Conservation (phyloP, 1,140 invertebrate genomes). For the Drosophila subpulchrella region DNA sequence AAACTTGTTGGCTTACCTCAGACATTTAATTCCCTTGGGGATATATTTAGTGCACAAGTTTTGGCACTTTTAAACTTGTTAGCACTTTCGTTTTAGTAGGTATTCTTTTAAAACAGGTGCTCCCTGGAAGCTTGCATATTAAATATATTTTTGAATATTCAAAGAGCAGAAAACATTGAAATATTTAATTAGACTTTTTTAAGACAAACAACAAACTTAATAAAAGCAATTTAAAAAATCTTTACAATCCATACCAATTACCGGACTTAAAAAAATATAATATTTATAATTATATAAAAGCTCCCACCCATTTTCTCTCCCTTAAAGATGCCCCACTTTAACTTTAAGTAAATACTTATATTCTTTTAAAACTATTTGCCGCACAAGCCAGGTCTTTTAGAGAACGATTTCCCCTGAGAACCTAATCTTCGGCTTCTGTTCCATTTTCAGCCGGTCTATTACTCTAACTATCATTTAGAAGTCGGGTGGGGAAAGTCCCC, state of each 20-base stretch:
- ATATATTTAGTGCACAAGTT: not conserved
- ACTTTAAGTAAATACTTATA: not conserved
- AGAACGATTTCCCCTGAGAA: conserved; percentile 18
- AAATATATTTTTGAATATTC: no score
- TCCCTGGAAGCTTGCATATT: not conserved
- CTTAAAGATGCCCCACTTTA: not conserved
- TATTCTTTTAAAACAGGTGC: not conserved
- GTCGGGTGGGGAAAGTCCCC: conserved; percentile 3
- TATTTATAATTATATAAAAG: no score
- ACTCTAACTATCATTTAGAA: conserved; percentile 43
- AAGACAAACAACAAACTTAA: no score
- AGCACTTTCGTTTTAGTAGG: not conserved
- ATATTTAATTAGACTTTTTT: no score
- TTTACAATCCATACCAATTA: no score
- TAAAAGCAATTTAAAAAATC: no score
- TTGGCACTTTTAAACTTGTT: not conserved
- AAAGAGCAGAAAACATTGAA: no score
- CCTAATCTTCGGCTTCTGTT: conserved; percentile 46
- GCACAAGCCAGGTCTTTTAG: not conserved
- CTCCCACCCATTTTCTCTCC: not conserved
- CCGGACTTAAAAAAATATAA: no score
- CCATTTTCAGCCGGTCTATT: conserved; percentile 22
- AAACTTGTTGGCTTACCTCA: conserved; percentile 7
- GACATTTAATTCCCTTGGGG: not conserved
- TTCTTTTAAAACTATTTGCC: not conserved